Evolutionary conservation across 1,140 invertebrate genomes (phyloP).

Genomic region (Drosophila ananassae): DNA sequence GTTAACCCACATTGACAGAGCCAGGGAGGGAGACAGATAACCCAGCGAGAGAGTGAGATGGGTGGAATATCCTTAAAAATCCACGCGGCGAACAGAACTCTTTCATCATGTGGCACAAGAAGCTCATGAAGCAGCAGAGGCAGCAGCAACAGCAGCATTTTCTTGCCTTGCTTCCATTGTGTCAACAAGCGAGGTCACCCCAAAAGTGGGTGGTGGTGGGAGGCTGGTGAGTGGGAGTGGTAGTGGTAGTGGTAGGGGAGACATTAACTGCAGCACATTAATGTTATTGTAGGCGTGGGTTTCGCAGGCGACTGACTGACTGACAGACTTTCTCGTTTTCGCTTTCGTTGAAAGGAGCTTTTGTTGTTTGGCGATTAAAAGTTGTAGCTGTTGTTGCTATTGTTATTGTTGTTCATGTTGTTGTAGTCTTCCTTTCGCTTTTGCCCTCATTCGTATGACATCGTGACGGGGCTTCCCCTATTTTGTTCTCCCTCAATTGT

Average conservation of each 20-base stretch:
- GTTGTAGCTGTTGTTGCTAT: conserved; percentile 52
- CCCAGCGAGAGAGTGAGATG: background rate
- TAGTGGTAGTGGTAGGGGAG: background rate
- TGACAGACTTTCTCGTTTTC: conserved; percentile 22
- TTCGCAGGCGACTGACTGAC: conserved; percentile 58
- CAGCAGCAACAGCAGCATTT: conserved; percentile 33
- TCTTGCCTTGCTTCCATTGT: conserved; percentile 64
- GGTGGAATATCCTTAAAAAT: conserved; percentile 36
- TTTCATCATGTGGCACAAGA: conserved; percentile 43
- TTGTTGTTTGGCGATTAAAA: conserved; percentile 82
- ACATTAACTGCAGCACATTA: conserved; percentile 78
- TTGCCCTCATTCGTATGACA: conserved; percentile 71
- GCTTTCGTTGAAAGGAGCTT: conserved; percentile 46
- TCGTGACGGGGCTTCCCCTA: conserved; percentile 56
- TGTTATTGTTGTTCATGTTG: conserved; percentile 40
- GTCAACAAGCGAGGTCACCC: conserved; percentile 74
- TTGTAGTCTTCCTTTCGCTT: conserved; percentile 66
- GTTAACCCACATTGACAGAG: conserved; percentile 77
- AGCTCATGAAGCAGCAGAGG: conserved; percentile 4
- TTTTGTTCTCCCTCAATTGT: conserved; percentile 38
- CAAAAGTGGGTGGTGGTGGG: background rate
- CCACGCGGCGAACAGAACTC: conserved; percentile 36
- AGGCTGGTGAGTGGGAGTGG: background rate
- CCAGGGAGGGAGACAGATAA: conserved; percentile 20
- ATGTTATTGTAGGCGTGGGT: conserved; percentile 77